Conservation (phyloP, 2,888 invertebrate genomes). For the Diaprepes abbreviatus region DNA sequence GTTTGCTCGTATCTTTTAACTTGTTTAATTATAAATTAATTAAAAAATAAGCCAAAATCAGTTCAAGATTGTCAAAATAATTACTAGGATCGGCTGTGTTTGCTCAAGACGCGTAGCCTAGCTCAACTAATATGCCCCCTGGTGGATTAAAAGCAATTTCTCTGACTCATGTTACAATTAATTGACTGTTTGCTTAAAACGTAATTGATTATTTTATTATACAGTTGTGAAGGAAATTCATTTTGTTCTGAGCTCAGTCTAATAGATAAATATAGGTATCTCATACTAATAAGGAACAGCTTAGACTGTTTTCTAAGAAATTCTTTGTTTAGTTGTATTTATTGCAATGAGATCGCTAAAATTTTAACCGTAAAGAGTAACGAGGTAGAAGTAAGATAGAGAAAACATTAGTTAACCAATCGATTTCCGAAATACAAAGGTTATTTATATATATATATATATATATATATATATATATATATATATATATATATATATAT, state of each 20-base stretch:
- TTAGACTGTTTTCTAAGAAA: constrained; percentile 27
- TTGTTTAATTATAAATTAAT: no score
- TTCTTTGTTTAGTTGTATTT: constrained; percentile 4
- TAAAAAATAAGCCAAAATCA: constrained; percentile 3
- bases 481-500: no score
- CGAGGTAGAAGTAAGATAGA: no score
- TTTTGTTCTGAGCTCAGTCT: neutral
- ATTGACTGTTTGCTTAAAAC: constrained; percentile 24
- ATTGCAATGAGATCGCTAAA: constrained; percentile 16
- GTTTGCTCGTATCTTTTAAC: no score
- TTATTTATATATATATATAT: no score
- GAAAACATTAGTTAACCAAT: no score
- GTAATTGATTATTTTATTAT: constrained; percentile 57
- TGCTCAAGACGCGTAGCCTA: constrained; percentile 10
- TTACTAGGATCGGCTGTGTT: constrained; percentile 1
- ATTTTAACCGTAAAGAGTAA: constrained; percentile 14
- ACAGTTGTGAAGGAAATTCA: neutral
- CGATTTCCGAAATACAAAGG: no score
- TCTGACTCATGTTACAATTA: constrained; percentile 43
- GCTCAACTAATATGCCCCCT: constrained; percentile 44
- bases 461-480: no score
- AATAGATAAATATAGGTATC: neutral
- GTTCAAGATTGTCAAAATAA: constrained; percentile 18
- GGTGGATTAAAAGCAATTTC: constrained; percentile 42
- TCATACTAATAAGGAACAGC: neutral